These are phyloP conservation scores for Esperia sulphurella DNA, from an alignment of 2,888 invertebrate species.

Conservation along the genomic window DNA sequence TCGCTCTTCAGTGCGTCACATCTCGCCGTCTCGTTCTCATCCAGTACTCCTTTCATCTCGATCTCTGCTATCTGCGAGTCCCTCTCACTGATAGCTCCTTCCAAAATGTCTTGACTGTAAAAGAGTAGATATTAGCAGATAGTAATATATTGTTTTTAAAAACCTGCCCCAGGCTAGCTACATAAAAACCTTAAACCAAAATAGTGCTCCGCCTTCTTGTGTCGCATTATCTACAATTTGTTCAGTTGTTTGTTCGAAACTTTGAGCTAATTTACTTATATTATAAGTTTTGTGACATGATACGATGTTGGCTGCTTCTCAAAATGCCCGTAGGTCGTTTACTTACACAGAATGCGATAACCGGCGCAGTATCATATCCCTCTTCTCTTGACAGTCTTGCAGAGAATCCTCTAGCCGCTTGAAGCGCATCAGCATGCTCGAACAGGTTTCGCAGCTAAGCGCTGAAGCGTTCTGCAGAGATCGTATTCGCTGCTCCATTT, in stretches of 20 bases:
- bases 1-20: constrained; percentile 84
- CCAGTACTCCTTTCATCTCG: constrained; percentile 85
- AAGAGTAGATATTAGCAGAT: too few relatives aligned
- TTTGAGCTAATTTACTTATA: too few relatives aligned
- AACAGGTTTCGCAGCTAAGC: constrained; percentile 83
- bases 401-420: constrained; percentile 82
- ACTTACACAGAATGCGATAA: constrained; percentile 89
- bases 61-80: constrained; percentile 92
- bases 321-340: neutral
- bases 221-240: too few relatives aligned
- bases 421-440: constrained; percentile 81
- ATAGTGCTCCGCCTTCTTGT: too few relatives aligned
- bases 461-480: constrained; percentile 85
- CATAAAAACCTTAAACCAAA: too few relatives aligned
- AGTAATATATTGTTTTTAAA: too few relatives aligned
- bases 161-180: too few relatives aligned
- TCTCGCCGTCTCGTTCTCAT: constrained; percentile 81
- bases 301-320: too few relatives aligned
- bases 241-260: too few relatives aligned
- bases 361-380: constrained; percentile 85
- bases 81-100: constrained; percentile 91
- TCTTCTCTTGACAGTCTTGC: constrained; percentile 78
- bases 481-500: constrained; percentile 83
- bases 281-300: too few relatives aligned
- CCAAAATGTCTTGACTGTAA: constrained; percentile 88